Base-by-base conservation (phyloP, 1,140 invertebrate species). In the Rhagoletis zephyria region DNA sequence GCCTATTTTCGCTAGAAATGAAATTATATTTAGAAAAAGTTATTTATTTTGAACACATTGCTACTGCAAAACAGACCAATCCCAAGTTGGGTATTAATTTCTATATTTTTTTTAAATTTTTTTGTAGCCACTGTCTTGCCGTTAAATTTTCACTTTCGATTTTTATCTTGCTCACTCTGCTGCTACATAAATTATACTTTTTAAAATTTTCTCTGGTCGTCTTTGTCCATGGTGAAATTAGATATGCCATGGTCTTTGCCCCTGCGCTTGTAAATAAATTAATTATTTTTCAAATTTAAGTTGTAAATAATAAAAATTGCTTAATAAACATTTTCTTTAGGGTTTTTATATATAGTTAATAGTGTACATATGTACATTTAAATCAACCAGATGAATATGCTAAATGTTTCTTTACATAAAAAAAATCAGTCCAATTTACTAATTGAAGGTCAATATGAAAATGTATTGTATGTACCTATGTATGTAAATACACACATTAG, bases 261-360 rank as follows among this genome's bases (percentile, higher is more conserved):
- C 51, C 5, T 56, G 51, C 89, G 89, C 90, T 86, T 90, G 89
- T 89, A 90, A 89, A 89, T 90, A 19, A 81, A 81, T 48, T 87
- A 85, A 30, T 10, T 65, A 19, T n/a, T 65, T 10, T 2, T 56
- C 51, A 56, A 10, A 56, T 56, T 56, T 45, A 81, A 42, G 85
- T 30, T 56, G 30, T 56, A 85, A 85, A 85, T 16, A 9, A 64
- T 45, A 86, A 86, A n/a, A n/a, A 42, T 61, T 60, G 19, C 59
- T 42, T 85, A 85, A 59, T 48, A 85, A 61, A 64, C 16, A 45
- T 86, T 86, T 86, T 61, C 59, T n/a, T 45, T 30, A 30, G 7
- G 77, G 7, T 14, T 45, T 45, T 56, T 12, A 61, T 30, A 60
- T 40, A 85, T 7, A 59, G 3, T 81, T 51, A 59, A 85, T 85